Evolutionary conservation across 2,888 invertebrate genomes (phyloP), one percentile per base, ranked within the genome.

Genomic region (Pterobdella sp.): DNA sequence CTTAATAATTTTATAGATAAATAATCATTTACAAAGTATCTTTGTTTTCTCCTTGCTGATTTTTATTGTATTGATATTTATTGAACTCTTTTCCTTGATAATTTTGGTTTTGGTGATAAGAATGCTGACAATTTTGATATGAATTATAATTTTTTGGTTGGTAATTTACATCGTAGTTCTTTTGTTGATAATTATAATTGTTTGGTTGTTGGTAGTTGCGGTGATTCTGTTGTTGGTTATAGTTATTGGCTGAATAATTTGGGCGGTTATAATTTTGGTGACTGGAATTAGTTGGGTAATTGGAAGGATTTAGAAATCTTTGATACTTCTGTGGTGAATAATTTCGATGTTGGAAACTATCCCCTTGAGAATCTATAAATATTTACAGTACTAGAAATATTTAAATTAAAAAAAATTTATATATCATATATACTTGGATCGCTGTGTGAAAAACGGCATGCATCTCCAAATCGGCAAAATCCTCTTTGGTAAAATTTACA

Each of bases 401-500:
- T 14, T 42, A 14, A 42, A 42, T 42, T 14, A 42, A 42, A 42
- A 14, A 42, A 42, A 42, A 42, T 14, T 42, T 14, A 14, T 42
- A 42, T 42, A n/a, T n/a, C n/a, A n/a, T n/a, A n/a, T n/a, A n/a
- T 42, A 42, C 49, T 42, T 42, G 49, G 49, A 14, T 70, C 70
- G 18, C 52, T 32, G 29, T 70, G 70, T 31, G 49, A 36, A 70
- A 42, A 70, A 37, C 56, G 70, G 52, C 70, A 70, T 31, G 22
- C 18, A 34, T 56, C 60, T 26, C 70, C 70, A 52, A 56, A 70
- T 31, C 34, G 49, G 22, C 70, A 70, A 56, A 26, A 3, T 14
- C 70, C 70, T 49, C 60, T 36, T 34, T 70, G 70, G 29, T 56
- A 70, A 70, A 56, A 70, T 70, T 49, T 29, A 56, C 70, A 70